A percentile compares a stretch with the other conserved stretches of the same genome.
Conservation (phyloP, 1,140 invertebrate species). For the Trichonephila clavipes region DNA sequence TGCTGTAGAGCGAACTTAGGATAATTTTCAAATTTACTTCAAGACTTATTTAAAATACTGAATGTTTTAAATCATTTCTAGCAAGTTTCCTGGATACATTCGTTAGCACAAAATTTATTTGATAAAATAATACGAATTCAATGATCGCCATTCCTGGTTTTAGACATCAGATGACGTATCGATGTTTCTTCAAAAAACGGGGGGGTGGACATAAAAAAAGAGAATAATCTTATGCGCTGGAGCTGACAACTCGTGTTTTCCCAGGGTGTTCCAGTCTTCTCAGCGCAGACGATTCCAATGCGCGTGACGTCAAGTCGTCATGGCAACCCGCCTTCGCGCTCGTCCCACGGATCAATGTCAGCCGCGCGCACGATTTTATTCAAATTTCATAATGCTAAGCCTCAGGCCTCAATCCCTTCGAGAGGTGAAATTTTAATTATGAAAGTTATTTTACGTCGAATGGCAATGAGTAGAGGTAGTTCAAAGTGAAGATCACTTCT, state of each 20-base stretch:
- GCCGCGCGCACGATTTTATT: constrained; percentile 24
- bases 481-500: too few relatives aligned
- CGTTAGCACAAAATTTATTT: too few relatives aligned
- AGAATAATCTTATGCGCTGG: neutral
- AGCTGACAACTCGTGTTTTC: constrained; percentile 30
- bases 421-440: constrained; percentile 3
- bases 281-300: constrained; percentile 28
- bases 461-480: neutral
- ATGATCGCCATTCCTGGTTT: too few relatives aligned
- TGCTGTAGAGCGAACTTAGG: too few relatives aligned
- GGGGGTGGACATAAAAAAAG: neutral
- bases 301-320: constrained; percentile 49
- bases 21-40: too few relatives aligned
- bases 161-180: neutral
- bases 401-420: neutral
- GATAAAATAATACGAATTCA: too few relatives aligned
- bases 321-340: constrained; percentile 9
- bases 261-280: neutral
- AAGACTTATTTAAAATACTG: too few relatives aligned
- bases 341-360: constrained; percentile 42
- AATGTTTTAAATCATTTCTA: too few relatives aligned
- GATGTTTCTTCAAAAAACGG: neutral
- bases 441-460: neutral
- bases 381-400: constrained; percentile 42
- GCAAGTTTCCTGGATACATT: too few relatives aligned